Percentiles rank a stretch among this genome's conserved stretches.
Conservation (phyloP, 2,797 vertebrate genomes). For the Sus cebifrons region DNA sequence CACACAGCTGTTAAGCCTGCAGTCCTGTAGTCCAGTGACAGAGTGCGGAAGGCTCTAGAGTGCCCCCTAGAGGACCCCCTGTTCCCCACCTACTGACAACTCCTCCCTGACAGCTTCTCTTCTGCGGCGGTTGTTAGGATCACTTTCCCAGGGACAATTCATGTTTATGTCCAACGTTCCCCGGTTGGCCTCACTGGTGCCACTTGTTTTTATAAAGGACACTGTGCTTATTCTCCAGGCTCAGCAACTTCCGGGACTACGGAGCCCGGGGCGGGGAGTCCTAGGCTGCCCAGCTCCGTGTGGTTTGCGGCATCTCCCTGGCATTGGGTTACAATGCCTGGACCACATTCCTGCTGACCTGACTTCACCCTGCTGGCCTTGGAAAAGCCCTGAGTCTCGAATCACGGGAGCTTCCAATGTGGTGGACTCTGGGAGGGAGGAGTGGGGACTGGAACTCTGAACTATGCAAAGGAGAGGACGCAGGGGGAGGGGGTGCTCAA, state of each 20-base stretch:
- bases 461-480: background rate
- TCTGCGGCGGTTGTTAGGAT: background rate
- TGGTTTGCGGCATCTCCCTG: background rate
- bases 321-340: constrained; percentile 58
- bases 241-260: constrained; percentile 65
- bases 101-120: background rate
- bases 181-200: constrained; percentile 38
- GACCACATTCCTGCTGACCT: background rate
- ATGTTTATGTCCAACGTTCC: constrained; percentile 46
- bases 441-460: background rate
- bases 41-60: background rate
- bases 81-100: background rate
- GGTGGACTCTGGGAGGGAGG: fast-evolving
- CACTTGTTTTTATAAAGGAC: constrained; percentile 69
- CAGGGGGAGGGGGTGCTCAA: background rate
- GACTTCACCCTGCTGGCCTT: background rate
- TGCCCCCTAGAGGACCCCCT: background rate
- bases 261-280: constrained; percentile 26
- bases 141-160: constrained; percentile 61
- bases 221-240: constrained; percentile 30
- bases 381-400: constrained; percentile 29
- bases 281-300: background rate
- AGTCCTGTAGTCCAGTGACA: background rate
- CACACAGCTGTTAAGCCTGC: fast-evolving
- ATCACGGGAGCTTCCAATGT: background rate